These are phyloP conservation scores for Drosophila melanogaster DNA, from an alignment of 1,140 invertebrate genomes.

Conservation along the genomic window DNA sequence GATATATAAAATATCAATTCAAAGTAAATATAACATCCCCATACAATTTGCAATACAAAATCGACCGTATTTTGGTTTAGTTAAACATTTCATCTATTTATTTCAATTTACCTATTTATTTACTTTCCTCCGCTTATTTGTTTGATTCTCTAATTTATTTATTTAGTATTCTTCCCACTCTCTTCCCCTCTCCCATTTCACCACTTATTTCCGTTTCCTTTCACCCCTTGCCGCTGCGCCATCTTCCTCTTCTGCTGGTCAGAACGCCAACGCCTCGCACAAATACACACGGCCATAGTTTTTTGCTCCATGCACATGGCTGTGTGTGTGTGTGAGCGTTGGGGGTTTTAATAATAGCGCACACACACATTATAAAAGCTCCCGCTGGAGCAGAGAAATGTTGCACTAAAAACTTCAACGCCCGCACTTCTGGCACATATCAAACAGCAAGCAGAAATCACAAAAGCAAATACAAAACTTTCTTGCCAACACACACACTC, in stretches of 20 bases:
- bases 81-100: not conserved
- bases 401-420: conserved; percentile 80
- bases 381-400: conserved; percentile 75
- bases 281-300: conserved; percentile 58
- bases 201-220: conserved; percentile 21
- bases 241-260: conserved; percentile 43
- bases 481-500: conserved; percentile 46
- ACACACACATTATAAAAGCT: conserved; percentile 70
- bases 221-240: conserved; percentile 14
- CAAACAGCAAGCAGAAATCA: conserved; percentile 66
- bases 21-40: too few relatives aligned
- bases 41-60: too few relatives aligned
- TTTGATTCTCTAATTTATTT: conserved; percentile 62
- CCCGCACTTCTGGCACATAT: conserved; percentile 74
- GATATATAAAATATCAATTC: too few relatives aligned
- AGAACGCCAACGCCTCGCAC: conserved; percentile 75
- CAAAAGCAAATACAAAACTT: conserved; percentile 75
- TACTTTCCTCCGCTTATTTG: not conserved
- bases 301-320: conserved; percentile 36
- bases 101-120: not conserved
- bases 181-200: conserved; percentile 1
- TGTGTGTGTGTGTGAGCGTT: conserved; percentile 28
- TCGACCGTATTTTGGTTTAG: too few relatives aligned
- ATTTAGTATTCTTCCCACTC: conserved; percentile 38
- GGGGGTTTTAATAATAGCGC: conserved; percentile 75